Percentiles rank a stretch among this genome's conserved stretches.
phyloP scores from a whole-genome alignment of 30 jellyfish, hydroid and myxozoan species.

The Mastigias papua region DNA sequence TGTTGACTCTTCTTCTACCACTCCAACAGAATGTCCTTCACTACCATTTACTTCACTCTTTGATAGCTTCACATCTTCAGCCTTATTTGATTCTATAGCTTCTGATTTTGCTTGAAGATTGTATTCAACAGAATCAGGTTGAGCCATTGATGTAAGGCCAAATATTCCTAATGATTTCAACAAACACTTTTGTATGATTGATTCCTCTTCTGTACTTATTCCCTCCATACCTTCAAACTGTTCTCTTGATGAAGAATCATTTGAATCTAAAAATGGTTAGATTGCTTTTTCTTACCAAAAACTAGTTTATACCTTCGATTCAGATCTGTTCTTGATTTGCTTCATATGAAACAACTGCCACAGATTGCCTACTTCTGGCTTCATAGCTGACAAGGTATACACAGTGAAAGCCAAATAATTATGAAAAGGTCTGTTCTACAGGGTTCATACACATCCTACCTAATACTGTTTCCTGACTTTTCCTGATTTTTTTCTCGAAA shows the following conservation, averaged over 20 bases:
- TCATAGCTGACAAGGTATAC: no score
- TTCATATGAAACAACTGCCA: no score
- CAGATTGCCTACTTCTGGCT: no score
- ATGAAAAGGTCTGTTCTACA: no score
- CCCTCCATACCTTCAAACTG: slow-evolving; percentile 31
- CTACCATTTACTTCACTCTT: slow-evolving; percentile 2
- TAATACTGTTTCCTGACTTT: no score
- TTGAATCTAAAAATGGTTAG: background rate
- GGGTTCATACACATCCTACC: no score
- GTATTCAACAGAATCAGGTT: background rate
- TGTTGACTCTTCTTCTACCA: background rate
- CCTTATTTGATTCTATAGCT: background rate
- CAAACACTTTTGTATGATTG: background rate
- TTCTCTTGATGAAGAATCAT: background rate
- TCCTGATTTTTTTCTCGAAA: no score
- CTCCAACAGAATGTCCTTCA: background rate
- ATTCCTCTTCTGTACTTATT: slow-evolving; percentile 12
- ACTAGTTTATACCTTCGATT: no score
- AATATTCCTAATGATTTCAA: slow-evolving; percentile 14
- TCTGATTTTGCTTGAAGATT: background rate
- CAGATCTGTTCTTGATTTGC: no score
- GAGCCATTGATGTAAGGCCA: slow-evolving; percentile 9
- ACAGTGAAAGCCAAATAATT: no score
- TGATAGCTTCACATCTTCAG: background rate
- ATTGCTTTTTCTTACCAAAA: no score